A percentile compares a stretch with the other conserved stretches of the same genome.
Evolutionary conservation across 2,797 vertebrate genomes (phyloP).

Genomic region (Onychomys torridus): DNA sequence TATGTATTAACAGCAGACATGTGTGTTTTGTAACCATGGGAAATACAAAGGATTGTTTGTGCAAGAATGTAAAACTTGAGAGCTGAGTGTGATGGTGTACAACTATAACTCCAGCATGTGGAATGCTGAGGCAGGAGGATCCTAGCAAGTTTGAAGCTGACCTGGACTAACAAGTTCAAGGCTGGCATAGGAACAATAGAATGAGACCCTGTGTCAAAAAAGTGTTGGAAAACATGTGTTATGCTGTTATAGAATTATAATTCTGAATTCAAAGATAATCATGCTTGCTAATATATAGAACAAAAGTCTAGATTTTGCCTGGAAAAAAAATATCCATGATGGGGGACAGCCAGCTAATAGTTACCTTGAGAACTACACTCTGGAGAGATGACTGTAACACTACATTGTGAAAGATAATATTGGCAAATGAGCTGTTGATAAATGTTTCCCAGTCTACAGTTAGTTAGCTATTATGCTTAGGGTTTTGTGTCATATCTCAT

Average conservation of each 20-base stretch:
- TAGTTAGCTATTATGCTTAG: not conserved
- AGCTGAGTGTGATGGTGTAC: not conserved
- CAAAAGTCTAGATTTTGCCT: conserved; percentile 9
- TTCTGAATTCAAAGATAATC: not conserved
- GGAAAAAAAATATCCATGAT: not conserved
- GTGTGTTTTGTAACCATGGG: conserved; percentile 52
- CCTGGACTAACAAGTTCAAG: not conserved
- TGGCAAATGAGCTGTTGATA: not conserved
- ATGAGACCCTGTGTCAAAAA: not conserved
- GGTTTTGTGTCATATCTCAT: not conserved
- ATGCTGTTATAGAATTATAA: conserved; percentile 36
- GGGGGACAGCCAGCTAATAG: not conserved
- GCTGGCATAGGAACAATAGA: not conserved
- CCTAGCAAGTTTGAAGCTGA: not conserved
- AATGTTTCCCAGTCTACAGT: conserved; percentile 30
- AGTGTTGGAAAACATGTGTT: conserved; percentile 15
- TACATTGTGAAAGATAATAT: not conserved
- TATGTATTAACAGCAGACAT: conserved; percentile 66
- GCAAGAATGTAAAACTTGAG: not conserved
- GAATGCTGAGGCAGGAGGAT: not conserved
- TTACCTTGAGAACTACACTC: not conserved
- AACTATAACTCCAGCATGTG: not conserved
- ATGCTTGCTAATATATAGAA: not conserved
- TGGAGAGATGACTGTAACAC: not conserved
- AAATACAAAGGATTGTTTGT: conserved; percentile 49